A percentile compares a stretch with the other conserved stretches of the same genome.
Evolutionary conservation across 37 sponge, comb jelly and placozoan species (phyloP).

Genomic region (Chondrilla cf. caribensis): DNA sequence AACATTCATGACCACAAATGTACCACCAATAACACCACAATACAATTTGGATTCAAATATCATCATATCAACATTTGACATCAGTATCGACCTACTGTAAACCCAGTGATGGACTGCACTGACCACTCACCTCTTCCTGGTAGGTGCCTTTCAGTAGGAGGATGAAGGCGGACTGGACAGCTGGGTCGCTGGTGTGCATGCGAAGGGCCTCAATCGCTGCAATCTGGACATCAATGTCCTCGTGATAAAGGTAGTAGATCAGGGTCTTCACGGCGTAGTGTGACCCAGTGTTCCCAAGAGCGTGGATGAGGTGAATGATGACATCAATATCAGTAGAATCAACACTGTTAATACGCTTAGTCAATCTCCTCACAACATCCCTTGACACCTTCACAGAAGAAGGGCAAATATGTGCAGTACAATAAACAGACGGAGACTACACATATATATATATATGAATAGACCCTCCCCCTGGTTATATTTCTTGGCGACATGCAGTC

Average conservation of each 20-base stretch:
- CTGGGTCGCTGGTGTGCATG: background rate
- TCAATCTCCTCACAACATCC: slow-evolving; percentile 13
- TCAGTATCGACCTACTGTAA: too few relatives aligned
- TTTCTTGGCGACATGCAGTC: too few relatives aligned
- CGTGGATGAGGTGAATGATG: slow-evolving; percentile 27
- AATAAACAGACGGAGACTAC: too few relatives aligned
- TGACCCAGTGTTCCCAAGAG: slow-evolving; percentile 57
- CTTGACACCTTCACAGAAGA: background rate
- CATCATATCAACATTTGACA: too few relatives aligned
- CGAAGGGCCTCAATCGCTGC: slow-evolving; percentile 31
- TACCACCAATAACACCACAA: too few relatives aligned
- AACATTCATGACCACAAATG: background rate
- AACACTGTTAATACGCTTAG: slow-evolving; percentile 2
- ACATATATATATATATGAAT: too few relatives aligned
- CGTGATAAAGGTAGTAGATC: slow-evolving; percentile 22
- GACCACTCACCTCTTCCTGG: background rate
- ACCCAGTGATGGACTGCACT: background rate
- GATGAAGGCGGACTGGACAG: slow-evolving; percentile 24
- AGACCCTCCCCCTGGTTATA: too few relatives aligned
- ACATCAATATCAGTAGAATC: background rate
- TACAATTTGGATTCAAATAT: too few relatives aligned
- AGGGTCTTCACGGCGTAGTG: slow-evolving; percentile 2
- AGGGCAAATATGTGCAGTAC: too few relatives aligned
- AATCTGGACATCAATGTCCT: slow-evolving; percentile 39
- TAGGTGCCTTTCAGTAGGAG: background rate